Evolutionary conservation across 2,888 invertebrate genomes (phyloP), one percentile per base, ranked within the genome.

Genomic region (Scrobipalpa costella): DNA sequence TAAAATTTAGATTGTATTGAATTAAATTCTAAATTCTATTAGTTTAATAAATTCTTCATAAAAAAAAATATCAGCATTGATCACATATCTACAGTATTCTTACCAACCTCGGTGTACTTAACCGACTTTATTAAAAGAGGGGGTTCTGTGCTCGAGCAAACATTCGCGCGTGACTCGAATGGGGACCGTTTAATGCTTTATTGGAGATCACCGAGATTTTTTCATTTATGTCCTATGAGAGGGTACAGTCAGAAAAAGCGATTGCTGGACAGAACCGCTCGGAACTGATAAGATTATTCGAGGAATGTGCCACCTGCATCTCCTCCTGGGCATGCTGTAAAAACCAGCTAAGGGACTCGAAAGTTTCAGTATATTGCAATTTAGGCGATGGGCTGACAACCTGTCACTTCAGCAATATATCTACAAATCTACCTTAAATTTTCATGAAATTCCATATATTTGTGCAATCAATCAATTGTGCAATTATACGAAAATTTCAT

Each of bases 91-190:
- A 0, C 21, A 52, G 13, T 52, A 27, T 27, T 13, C 13, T 9
- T 27, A 52, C 21, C 21, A 13, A 52, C 11, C 11, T 19, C 19
- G 27, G 49, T 47, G 49, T 65, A 69, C 67, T 69, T 67, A 68
- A 64, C 68, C 64, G 64, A 65, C 70, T 67, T 73, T 72, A 73
- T 69, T 70, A 70, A 62, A 68, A 60, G 52, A 61, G 50, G 55
- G 57, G 57, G 68, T 69, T 66, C 68, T 69, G 71, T 69, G 57
- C 61, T 52, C 66, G 64, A 71, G 70, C 72, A 78, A 78, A 78
- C 78, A 69, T 7, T 6, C 60, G 68, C 66, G 68, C 81, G 81
- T 80, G 81, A 74, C 76, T 73, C 67, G 70, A 70, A 66, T 71
- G 60, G 57, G 64, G 38, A 33, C 38, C 57, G 36, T 40, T 61